Percentiles rank a stretch among this genome's conserved stretches.
Evolutionary conservation across 2,797 vertebrate genomes (phyloP).

Genomic region (Schizopygopsis pylzovi): DNA sequence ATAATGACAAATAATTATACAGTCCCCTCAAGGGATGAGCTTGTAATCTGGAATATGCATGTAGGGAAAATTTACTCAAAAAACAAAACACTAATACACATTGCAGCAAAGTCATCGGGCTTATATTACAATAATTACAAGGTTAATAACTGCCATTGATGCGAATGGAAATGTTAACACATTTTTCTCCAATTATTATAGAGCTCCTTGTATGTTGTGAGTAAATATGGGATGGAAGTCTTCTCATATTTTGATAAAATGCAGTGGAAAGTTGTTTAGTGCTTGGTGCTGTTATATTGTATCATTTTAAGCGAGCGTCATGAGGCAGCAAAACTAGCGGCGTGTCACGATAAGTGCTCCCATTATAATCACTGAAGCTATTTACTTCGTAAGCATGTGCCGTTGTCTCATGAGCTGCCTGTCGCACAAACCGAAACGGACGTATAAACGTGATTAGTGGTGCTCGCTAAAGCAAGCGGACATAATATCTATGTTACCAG

Average conservation of each 20-base stretch:
- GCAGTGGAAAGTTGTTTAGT: background rate
- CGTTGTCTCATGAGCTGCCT: background rate
- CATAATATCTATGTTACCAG: background rate
- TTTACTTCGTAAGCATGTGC: background rate
- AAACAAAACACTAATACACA: background rate
- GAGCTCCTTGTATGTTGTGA: conserved; percentile 1
- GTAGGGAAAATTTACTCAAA: background rate
- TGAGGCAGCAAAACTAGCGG: background rate
- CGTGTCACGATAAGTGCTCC: conserved; percentile 17
- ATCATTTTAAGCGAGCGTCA: conserved; percentile 5
- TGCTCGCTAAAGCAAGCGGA: background rate
- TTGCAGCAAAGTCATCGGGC: background rate
- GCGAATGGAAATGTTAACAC: background rate
- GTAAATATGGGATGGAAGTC: background rate
- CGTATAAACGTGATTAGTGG: background rate
- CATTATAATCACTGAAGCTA: conserved; percentile 16
- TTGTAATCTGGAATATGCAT: conserved; percentile 41
- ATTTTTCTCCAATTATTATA: background rate
- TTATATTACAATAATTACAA: background rate
- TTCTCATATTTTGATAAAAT: conserved; percentile 11
- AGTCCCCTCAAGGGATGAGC: background rate
- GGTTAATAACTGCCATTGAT: background rate
- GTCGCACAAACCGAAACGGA: background rate
- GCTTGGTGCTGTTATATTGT: background rate
- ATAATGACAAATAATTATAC: background rate